Evolutionary conservation across 2,113 vertebrate species (phyloP).

Genomic region (Pachypanchax playfairii): DNA sequence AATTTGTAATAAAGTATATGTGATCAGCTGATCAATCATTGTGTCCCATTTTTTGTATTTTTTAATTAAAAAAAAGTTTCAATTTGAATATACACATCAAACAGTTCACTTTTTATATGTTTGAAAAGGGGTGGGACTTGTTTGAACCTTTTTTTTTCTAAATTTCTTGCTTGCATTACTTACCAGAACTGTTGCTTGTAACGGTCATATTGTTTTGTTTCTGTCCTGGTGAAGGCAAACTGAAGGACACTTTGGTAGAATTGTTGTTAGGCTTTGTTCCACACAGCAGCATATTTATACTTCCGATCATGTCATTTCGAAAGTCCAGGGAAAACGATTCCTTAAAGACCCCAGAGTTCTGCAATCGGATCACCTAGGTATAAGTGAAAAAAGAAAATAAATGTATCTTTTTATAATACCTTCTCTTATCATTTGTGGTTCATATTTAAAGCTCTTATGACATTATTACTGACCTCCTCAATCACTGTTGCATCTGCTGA

Average conservation of each 20-base stretch:
- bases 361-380: constrained; percentile 55
- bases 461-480: constrained; percentile 58
- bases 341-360: constrained; percentile 45
- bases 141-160: not conserved
- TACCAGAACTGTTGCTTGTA: constrained; percentile 66
- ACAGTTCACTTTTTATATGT: too few species aligned
- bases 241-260: constrained; percentile 38
- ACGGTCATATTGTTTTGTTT: constrained; percentile 8
- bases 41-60: not conserved
- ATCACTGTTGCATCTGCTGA: constrained; percentile 48
- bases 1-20: too few species aligned
- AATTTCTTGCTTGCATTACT: constrained; percentile 18
- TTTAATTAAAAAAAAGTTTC: too few species aligned
- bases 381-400: not conserved
- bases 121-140: too few species aligned
- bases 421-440: not conserved
- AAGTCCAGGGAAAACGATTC: constrained; percentile 64
- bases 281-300: constrained; percentile 70
- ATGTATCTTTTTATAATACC: not conserved
- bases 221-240: constrained; percentile 12
- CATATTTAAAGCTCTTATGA: not conserved
- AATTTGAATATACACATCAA: too few species aligned
- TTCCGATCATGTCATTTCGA: constrained; percentile 57
- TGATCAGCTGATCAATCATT: too few species aligned
- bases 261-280: constrained; percentile 45